phyloP scores from a whole-genome alignment of 2,797 vertebrate species.

The Tiaroga cobitis region DNA sequence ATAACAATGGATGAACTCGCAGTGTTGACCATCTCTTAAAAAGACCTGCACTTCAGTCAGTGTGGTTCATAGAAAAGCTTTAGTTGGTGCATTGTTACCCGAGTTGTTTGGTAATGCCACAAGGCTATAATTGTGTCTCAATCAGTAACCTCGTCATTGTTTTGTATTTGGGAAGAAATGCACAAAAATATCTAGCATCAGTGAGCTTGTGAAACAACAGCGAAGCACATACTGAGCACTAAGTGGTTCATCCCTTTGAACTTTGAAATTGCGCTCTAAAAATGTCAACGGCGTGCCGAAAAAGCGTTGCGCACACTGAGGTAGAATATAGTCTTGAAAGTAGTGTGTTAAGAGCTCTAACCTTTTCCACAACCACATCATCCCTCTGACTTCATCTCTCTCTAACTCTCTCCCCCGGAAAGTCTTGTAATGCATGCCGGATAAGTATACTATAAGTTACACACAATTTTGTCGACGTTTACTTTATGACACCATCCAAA shows the following conservation, averaged over 20 bases:
- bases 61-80: neutral
- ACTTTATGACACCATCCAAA: conserved; percentile 26
- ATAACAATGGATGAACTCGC: conserved; percentile 51
- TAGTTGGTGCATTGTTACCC: neutral
- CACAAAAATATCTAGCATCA: neutral
- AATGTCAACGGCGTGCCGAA: conserved; percentile 29
- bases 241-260: conserved; percentile 16
- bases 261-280: conserved; percentile 38
- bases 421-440: neutral
- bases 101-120: neutral
- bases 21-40: conserved; percentile 16
- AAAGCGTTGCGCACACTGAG: neutral
- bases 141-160: neutral
- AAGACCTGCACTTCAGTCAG: neutral
- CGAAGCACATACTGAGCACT: conserved; percentile 9
- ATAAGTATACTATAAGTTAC: conserved; percentile 28
- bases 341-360: conserved; percentile 35
- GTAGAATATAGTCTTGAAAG: conserved; percentile 24
- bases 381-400: neutral
- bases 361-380: conserved; percentile 30
- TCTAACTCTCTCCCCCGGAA: neutral
- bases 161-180: neutral
- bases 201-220: neutral
- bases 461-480: neutral
- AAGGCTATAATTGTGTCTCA: neutral